A percentile compares a stretch with the other conserved stretches of the same genome.
phyloP scores from a whole-genome alignment of 2,888 invertebrate species.

The Chloroclystis v-ata region DNA sequence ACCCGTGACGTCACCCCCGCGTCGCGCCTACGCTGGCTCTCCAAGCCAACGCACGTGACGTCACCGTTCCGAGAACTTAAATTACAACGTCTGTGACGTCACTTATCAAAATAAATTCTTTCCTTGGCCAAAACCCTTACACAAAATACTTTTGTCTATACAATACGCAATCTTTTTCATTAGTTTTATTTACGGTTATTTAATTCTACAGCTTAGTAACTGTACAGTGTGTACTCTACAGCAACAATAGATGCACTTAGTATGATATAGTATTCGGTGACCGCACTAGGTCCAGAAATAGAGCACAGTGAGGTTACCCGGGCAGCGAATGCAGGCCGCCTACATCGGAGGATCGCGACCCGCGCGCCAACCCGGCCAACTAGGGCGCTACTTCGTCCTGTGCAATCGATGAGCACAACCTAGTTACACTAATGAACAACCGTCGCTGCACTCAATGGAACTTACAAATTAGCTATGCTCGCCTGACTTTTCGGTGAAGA shows the following conservation, averaged over 20 bases:
- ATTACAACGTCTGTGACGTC: conserved; percentile 49
- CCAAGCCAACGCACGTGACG: conserved; percentile 59
- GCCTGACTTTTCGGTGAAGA: conserved; percentile 6
- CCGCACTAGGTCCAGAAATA: conserved; percentile 49
- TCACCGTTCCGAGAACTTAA: conserved; percentile 47
- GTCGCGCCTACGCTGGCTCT: conserved; percentile 59
- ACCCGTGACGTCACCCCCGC: conserved; percentile 68
- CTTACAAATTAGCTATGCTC: conserved; percentile 10
- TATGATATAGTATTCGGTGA: conserved; percentile 30
- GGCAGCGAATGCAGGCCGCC: conserved; percentile 49
- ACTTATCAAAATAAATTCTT: conserved; percentile 32
- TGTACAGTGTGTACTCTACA: not conserved
- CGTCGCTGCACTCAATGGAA: conserved; percentile 1
- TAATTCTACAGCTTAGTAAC: not conserved
- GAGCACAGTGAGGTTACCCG: conserved; percentile 52
- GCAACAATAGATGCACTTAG: conserved; percentile 5
- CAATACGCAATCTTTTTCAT: too few relatives aligned
- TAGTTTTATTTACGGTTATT: too few relatives aligned
- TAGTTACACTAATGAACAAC: conserved; percentile 30
- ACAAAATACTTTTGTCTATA: not conserved
- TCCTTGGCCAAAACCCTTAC: not conserved
- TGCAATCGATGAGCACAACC: conserved; percentile 53
- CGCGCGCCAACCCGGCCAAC: conserved; percentile 61
- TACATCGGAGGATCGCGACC: conserved; percentile 51
- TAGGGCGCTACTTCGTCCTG: conserved; percentile 52